Conservation (phyloP, 2,113 vertebrate genomes). For the Lasiurus borealis region DNA sequence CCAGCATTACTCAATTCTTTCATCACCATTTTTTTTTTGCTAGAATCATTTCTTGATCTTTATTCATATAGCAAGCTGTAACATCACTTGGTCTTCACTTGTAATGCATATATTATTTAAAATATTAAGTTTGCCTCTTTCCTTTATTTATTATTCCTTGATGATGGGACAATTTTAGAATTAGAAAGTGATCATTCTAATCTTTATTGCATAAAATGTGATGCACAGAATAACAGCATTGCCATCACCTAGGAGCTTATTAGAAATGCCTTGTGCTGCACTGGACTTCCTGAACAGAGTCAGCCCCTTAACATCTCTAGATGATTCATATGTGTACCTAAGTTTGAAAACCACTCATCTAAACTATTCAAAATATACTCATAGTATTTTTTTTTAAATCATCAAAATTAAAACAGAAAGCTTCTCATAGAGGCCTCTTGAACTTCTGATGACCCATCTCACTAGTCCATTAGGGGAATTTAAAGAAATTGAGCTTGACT, state of each 20-base stretch:
- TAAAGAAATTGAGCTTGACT: not conserved
- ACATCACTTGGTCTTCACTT: not conserved
- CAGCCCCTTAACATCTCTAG: not conserved
- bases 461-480: not conserved
- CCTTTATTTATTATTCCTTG: not conserved
- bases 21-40: not conserved
- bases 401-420: conserved; percentile 41
- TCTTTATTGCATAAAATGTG: not conserved
- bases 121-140: not conserved
- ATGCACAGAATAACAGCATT: not conserved
- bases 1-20: not conserved
- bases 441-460: not conserved
- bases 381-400: not conserved
- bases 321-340: not conserved
- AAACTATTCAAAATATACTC: not conserved
- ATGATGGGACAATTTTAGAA: not conserved
- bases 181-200: not conserved
- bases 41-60: not conserved
- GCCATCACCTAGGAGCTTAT: not conserved
- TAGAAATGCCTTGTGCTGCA: not conserved
- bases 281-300: not conserved
- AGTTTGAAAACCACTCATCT: not conserved
- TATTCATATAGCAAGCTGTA: not conserved
- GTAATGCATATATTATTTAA: not conserved
- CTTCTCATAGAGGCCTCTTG: not conserved